Percentiles rank a stretch among this genome's conserved stretches.
Evolutionary conservation across 2,888 invertebrate genomes (phyloP).

Genomic region (Dermolepida albohirtum): DNA sequence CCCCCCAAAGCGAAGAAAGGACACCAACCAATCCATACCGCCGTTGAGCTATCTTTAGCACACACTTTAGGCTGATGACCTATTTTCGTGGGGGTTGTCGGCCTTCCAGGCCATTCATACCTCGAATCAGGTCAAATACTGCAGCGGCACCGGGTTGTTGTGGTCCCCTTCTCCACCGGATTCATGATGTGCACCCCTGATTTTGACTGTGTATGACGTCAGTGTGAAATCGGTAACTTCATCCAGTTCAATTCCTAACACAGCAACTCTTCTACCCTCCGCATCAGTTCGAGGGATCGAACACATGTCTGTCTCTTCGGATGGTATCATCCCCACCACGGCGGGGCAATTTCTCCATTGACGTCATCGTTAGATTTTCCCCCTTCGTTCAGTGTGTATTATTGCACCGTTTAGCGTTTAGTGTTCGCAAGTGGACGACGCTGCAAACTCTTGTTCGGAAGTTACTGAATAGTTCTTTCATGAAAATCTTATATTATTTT

Average conservation of each 20-base stretch:
- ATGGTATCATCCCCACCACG: constrained; percentile 31
- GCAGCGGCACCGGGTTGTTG: constrained; percentile 40
- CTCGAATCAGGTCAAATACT: constrained; percentile 51
- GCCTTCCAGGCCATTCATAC: constrained; percentile 56
- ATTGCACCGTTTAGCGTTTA: constrained; percentile 34
- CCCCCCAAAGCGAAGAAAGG: constrained; percentile 1
- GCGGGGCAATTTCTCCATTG: constrained; percentile 34
- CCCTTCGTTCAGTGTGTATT: constrained; percentile 16
- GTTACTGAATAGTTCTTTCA: constrained; percentile 11
- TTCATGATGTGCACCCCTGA: constrained; percentile 39
- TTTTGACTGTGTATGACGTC: constrained; percentile 46
- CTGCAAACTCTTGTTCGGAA: constrained; percentile 19
- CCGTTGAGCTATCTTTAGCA: constrained; percentile 36
- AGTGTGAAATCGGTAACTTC: constrained; percentile 43
- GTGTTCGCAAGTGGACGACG: constrained; percentile 19
- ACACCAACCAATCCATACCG: constrained; percentile 32
- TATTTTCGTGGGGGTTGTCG: constrained; percentile 53
- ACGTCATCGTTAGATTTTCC: constrained; percentile 41
- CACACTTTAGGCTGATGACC: constrained; percentile 56
- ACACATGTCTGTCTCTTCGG: constrained; percentile 33
- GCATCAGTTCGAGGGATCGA: constrained; percentile 9
- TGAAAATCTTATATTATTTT: constrained; percentile 35
- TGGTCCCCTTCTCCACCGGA: constrained; percentile 6
- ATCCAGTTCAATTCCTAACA: constrained; percentile 25
- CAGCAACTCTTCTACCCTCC: constrained; percentile 11